These are phyloP conservation scores for Malurus melanocephalus DNA, from an alignment of 2,113 vertebrate genomes.

Conservation along the genomic window DNA sequence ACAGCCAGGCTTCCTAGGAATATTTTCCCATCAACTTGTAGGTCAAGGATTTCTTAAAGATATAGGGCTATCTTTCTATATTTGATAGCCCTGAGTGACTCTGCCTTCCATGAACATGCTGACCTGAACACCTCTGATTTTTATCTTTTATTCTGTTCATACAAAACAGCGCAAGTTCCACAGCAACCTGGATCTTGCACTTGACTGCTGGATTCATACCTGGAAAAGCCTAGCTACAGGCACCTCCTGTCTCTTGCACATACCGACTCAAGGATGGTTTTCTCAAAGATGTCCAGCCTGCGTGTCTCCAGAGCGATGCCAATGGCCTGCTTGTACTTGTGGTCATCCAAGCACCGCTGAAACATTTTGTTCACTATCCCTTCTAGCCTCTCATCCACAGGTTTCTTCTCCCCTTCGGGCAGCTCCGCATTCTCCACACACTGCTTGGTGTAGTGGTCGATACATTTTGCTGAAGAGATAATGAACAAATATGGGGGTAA, in stretches of 20 bases:
- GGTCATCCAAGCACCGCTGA: conserved; percentile 92
- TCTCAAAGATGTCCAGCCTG: conserved; percentile 94
- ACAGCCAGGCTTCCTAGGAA: neutral
- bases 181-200: neutral
- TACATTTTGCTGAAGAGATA: conserved; percentile 88
- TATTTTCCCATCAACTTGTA: neutral
- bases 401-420: conserved; percentile 90
- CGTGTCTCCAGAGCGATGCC: conserved; percentile 95
- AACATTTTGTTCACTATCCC: conserved; percentile 99
- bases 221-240: neutral
- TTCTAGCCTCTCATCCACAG: conserved; percentile 91
- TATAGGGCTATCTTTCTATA: neutral
- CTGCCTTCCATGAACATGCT: neutral
- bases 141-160: neutral
- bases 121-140: neutral
- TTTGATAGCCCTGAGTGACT: neutral
- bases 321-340: conserved; percentile 97
- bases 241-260: conserved; percentile 16
- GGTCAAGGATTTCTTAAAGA: neutral
- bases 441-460: conserved; percentile 97
- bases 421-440: conserved; percentile 95
- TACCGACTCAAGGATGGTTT: conserved; percentile 90
- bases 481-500: neutral
- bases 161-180: neutral
- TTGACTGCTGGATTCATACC: neutral